These are phyloP conservation scores for Catostomus latipinnis DNA, from an alignment of 2,797 vertebrate species.

Conservation along the genomic window DNA sequence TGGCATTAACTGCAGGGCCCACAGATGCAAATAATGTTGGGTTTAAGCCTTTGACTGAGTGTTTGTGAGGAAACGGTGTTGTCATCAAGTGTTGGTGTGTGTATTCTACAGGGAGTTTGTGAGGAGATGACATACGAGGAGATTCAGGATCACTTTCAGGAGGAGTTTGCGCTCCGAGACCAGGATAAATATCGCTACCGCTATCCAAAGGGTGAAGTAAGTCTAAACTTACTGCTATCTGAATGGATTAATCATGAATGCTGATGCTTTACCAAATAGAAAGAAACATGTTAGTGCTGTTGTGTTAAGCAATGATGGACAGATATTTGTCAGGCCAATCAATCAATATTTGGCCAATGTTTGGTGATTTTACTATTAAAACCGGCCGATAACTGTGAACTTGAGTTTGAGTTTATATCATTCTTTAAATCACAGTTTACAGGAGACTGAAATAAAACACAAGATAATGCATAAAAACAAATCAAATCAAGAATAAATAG, in stretches of 20 bases:
- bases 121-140: slow-evolving; percentile 82
- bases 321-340: no score
- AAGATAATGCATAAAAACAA: no score
- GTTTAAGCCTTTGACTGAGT: not conserved
- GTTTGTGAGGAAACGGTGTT: not conserved
- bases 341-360: no score
- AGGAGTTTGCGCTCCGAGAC: slow-evolving; percentile 90
- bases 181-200: slow-evolving; percentile 94
- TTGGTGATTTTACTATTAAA: no score
- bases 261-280: not conserved
- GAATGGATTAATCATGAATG: not conserved
- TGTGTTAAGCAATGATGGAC: not conserved
- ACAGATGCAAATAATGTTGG: not conserved
- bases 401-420: no score
- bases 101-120: slow-evolving; percentile 56
- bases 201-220: slow-evolving; percentile 93
- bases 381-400: no score
- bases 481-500: no score
- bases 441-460: no score
- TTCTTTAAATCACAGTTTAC: no score
- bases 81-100: not conserved
- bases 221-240: not conserved
- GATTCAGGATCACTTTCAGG: slow-evolving; percentile 86
- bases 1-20: no score
- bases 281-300: not conserved